Evolutionary conservation across 2,888 invertebrate genomes (phyloP), one percentile per base, ranked within the genome.

Genomic region (Holacanthella duospinosa): DNA sequence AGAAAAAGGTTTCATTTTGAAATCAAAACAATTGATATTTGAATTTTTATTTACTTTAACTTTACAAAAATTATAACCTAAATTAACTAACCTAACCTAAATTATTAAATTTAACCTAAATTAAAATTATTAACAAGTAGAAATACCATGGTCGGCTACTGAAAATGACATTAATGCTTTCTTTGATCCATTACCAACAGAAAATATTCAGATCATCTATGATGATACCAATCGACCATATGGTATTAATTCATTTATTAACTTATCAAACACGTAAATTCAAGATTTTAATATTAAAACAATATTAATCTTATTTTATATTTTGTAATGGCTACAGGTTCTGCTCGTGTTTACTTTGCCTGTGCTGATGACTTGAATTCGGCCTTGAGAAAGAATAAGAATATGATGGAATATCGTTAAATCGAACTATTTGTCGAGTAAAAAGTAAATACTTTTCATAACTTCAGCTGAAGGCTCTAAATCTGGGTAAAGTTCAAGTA

Each of bases 291-390:
- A 48, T 48, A 4, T n/a, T 4, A 48, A 9, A 21, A 48, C 6
- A 48, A n/a, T n/a, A 48, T 21, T 48, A 9, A 48, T 4, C 21
- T 9, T 48, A 4, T 48, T n/a, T 21, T n/a, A 21, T 16, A 4
- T 21, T 21, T 21, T 48, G 21, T n/a, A 9, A 16, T 48, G 6
- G 6, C 4, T n/a, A 16, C n/a, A 48, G 48, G 48, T 26, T 94
- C 94, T 77, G 95, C 95, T 1, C 93, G 95, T 77, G 93, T 94
- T 0, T 92, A 91, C 75, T 97, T 96, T 76, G 87, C 85, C 44
- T 85, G 87, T 58, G 90, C 93, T 75, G 91, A 93, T 63, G 95
- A 96, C 75, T 93, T 94, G 16, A 84, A 87, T 74, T 82, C 87
- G 79, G 89, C 84, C 6, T 85, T 86, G 85, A 80, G 81, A 36